Evolutionary conservation across 2,888 invertebrate genomes (phyloP), one percentile per base, ranked within the genome.

Genomic region (Microdon myrmicae): DNA sequence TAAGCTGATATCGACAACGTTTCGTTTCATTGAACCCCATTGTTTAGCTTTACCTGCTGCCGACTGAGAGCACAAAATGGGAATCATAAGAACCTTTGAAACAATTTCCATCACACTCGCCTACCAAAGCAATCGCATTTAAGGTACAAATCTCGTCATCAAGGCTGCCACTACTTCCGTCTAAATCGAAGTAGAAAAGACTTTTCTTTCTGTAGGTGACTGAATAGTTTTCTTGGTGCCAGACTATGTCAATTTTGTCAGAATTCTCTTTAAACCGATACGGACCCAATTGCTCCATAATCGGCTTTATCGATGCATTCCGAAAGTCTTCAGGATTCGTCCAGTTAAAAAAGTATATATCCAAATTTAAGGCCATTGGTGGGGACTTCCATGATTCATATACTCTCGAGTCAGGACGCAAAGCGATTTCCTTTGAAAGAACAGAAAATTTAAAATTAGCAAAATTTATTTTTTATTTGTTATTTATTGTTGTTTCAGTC

Each of bases 311-410:
- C 4, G 79, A 81, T 45, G 81, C 81, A 12, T 84, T 83, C 2
- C 83, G 82, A 22, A 86, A 83, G 38, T 85, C 83, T 8, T 87
- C 83, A 0, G 90, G 85, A 77, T 91, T 91, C 3, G 90, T 90
- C 91, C 91, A 91, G 77, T 91, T 91, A 78, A 86, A 90, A 68
- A 90, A 82, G 73, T 86, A 88, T 53, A 91, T 82, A 69, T 90
- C 87, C 68, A 90, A 79, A 71, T 79, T 82, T 9, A 90, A 76
- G 0, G 86, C 84, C 20, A 89, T 77, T 0, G 84, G 82, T 0
- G 88, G 86, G 29, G 83, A 85, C 71, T 84, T 82, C 94, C 94
- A 94, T 35, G 87, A 77, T 2, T 84, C 81, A 77, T 83, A 92
- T 12, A 85, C 82, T 7, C 81, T 79, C 1, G 89, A 86, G 8